These are phyloP conservation scores for Pantala flavescens DNA, from an alignment of 1,140 invertebrate species.

Conservation along the genomic window DNA sequence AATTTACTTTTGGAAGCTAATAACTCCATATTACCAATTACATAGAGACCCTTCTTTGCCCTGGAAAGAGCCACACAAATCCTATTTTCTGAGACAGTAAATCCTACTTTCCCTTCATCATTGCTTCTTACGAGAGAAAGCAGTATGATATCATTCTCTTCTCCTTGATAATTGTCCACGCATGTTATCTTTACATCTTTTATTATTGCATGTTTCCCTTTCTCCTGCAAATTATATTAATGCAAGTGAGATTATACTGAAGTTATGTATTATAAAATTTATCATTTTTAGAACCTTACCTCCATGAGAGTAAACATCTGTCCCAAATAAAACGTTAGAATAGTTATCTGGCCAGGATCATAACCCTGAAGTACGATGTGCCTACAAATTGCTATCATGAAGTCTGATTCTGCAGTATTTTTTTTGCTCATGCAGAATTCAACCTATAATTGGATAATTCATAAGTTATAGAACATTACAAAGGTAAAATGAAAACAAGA, in stretches of 20 bases:
- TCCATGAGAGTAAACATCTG: slow-evolving; percentile 33
- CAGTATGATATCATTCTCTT: slow-evolving; percentile 48
- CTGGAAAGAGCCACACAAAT: slow-evolving; percentile 47
- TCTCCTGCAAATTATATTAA: slow-evolving; percentile 42
- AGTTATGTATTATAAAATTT: slow-evolving; percentile 28
- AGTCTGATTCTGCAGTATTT: slow-evolving; percentile 49
- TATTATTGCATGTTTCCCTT: slow-evolving; percentile 29
- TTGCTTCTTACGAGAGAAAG: slow-evolving; percentile 45
- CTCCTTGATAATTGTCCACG: slow-evolving; percentile 47
- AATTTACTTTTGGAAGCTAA: slow-evolving; percentile 25
- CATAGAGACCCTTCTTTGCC: slow-evolving; percentile 43
- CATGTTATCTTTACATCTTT: slow-evolving; percentile 27
- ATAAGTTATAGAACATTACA: no score
- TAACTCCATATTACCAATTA: slow-evolving; percentile 43
- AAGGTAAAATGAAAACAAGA: no score
- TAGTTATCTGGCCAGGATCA: slow-evolving; percentile 46
- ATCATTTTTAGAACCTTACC: slow-evolving; percentile 18
- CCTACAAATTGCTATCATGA: slow-evolving; percentile 42
- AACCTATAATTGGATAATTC: slow-evolving; percentile 26
- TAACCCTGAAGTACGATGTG: slow-evolving; percentile 52
- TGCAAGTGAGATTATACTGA: slow-evolving; percentile 40
- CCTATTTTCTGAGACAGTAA: slow-evolving; percentile 41
- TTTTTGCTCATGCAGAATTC: slow-evolving; percentile 41
- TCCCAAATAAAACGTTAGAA: slow-evolving; percentile 54
- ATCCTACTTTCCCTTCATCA: slow-evolving; percentile 38